Evolutionary conservation across 2,888 invertebrate genomes (phyloP), one percentile per base, ranked within the genome.

Genomic region (Spodoptera exigua): DNA sequence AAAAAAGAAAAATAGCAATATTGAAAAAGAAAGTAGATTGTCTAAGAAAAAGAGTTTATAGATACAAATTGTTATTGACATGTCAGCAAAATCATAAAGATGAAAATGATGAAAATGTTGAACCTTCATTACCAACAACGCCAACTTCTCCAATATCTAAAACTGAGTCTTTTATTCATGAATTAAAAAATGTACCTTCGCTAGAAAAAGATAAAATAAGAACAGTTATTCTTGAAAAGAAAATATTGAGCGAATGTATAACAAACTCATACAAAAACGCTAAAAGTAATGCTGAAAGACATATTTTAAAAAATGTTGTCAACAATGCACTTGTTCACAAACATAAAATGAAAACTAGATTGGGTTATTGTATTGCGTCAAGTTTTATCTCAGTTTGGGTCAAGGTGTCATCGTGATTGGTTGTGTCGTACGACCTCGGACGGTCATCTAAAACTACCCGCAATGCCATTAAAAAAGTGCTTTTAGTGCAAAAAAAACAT

Each of bases 41-140:
- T 43, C 48, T 56, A 13, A 56, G 32, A 37, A 48, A 56, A 56
- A 56, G 12, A 17, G 48, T 56, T 3, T 48, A 56, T 37, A 48
- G 48, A 43, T 48, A 56, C 13, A 48, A 56, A 32, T 48, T 56
- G 13, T 48, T 56, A 48, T 48, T 48, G 11, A 14, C 21, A 27
- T 48, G 56, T 43, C n/a, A 13, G 27, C 36, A 43, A 37, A 48
- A 56, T 47, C 2, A 51, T 34, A 9, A 10, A 0, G 35, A 41
- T 16, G 41, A 47, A 21, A 41, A 55, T n/a, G n/a, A n/a, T n/a
- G n/a, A 47, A 55, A 55, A n/a, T n/a, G 17, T 40, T 41, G 17
- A 41, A 14, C 40, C 49, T 36, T 3, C 17, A 4, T 2, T 3
- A 32, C 32, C 27, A 32, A 7, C 32, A 44, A 49, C 48, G 27